These are phyloP conservation scores for Nomia melanderi DNA, from an alignment of 1,140 invertebrate genomes.

Conservation along the genomic window DNA sequence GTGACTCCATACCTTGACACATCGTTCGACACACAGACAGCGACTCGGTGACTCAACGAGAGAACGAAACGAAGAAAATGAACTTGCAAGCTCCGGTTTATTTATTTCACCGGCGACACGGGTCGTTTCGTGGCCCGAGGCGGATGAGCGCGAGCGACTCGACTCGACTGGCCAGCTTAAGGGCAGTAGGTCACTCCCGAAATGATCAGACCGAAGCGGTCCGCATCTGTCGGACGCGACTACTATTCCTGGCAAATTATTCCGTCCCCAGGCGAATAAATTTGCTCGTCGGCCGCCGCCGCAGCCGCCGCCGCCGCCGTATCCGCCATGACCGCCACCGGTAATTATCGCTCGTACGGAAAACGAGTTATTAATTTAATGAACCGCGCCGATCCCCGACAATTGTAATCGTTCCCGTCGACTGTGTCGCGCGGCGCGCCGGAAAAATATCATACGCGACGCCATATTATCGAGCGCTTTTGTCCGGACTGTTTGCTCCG, in stretches of 20 bases:
- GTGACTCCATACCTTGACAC: no score
- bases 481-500: background rate
- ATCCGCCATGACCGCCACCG: background rate
- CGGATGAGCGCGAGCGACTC: background rate
- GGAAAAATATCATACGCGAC: conserved; percentile 13
- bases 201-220: conserved; percentile 52
- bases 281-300: background rate
- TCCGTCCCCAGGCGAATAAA: conserved; percentile 30
- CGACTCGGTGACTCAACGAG: no score
- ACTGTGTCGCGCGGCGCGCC: background rate
- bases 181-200: conserved; percentile 65
- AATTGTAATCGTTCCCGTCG: conserved; percentile 15
- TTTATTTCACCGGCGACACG: background rate
- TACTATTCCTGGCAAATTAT: conserved; percentile 52
- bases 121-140: background rate
- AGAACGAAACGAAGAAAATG: background rate
- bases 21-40: no score
- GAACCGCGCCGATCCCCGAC: background rate
- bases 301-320: background rate
- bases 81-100: background rate
- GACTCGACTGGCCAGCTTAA: conserved; percentile 36
- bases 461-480: conserved; percentile 5
- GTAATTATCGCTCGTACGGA: conserved; percentile 29
- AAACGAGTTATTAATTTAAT: conserved; percentile 19
- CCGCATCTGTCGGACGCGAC: conserved; percentile 32